These are phyloP conservation scores for Microplitis mediator DNA, from an alignment of 1,140 invertebrate species.

Conservation along the genomic window DNA sequence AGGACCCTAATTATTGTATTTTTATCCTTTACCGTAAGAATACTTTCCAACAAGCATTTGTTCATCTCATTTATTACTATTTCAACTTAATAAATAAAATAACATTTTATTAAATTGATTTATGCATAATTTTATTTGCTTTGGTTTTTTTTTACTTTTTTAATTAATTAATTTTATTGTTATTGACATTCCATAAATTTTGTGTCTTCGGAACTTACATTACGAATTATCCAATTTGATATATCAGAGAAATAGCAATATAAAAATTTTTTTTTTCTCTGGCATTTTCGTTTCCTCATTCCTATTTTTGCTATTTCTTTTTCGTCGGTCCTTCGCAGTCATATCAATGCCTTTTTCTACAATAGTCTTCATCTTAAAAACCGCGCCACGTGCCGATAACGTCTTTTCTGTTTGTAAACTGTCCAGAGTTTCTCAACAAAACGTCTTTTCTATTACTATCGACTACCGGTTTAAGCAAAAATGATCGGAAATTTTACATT, in stretches of 20 bases:
- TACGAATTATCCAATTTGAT: slow-evolving; percentile 28
- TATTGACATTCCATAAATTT: too few species aligned
- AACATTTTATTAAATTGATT: too few species aligned
- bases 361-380: slow-evolving; percentile 20
- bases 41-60: not conserved
- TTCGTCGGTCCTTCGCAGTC: not conserved
- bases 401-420: slow-evolving; percentile 19
- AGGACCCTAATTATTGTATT: slow-evolving; percentile 6
- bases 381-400: slow-evolving; percentile 48
- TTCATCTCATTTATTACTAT: not conserved
- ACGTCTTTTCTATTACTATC: slow-evolving; percentile 23
- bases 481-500: not conserved
- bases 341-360: slow-evolving; percentile 7
- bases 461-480: not conserved
- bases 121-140: too few species aligned
- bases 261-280: slow-evolving; percentile 19
- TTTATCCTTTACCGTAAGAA: not conserved
- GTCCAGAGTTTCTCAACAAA: slow-evolving; percentile 14
- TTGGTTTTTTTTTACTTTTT: too few species aligned
- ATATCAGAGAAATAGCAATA: too few species aligned
- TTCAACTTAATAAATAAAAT: too few species aligned
- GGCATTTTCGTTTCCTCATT: slow-evolving; percentile 23
- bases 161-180: too few species aligned
- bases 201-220: not conserved
- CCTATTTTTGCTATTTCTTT: slow-evolving; percentile 1